Percentiles rank a stretch among this genome's conserved stretches.
Conservation (phyloP, 2,888 invertebrate species). For the Leptinotarsa peninsularis region DNA sequence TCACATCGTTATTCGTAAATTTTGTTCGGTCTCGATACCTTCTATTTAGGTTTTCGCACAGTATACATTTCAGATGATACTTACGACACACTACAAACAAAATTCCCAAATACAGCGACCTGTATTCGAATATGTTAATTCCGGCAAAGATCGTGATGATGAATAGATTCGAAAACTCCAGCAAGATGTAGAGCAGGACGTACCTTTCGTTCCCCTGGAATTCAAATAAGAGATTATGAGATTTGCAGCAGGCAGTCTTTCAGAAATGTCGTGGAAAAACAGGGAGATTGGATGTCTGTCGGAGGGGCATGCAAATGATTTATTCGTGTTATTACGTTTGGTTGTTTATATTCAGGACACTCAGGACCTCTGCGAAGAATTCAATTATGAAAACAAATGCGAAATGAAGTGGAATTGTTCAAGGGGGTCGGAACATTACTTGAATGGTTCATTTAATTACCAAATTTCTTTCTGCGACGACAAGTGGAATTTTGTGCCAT, state of each 20-base stretch:
- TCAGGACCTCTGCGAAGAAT: neutral
- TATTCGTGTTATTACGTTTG: conserved; percentile 1
- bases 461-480: no score
- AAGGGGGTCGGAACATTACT: no score
- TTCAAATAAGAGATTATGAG: conserved; percentile 27
- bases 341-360: conserved; percentile 1
- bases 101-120: conserved; percentile 40
- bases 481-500: no score
- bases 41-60: neutral
- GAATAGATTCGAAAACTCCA: conserved; percentile 54
- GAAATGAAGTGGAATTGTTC: neutral
- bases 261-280: neutral
- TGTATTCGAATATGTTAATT: conserved; percentile 51
- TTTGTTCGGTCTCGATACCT: no score
- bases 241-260: neutral
- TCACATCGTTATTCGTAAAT: no score
- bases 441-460: no score
- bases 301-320: neutral
- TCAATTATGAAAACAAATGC: neutral
- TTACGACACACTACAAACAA: conserved; percentile 51
- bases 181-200: conserved; percentile 54
- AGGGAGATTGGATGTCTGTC: neutral
- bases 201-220: conserved; percentile 56
- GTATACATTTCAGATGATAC: conserved; percentile 34
- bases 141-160: conserved; percentile 54